A percentile compares a stretch with the other conserved stretches of the same genome.
Conservation (phyloP, 2,797 vertebrate genomes). For the Uromys caudimaculatus region DNA sequence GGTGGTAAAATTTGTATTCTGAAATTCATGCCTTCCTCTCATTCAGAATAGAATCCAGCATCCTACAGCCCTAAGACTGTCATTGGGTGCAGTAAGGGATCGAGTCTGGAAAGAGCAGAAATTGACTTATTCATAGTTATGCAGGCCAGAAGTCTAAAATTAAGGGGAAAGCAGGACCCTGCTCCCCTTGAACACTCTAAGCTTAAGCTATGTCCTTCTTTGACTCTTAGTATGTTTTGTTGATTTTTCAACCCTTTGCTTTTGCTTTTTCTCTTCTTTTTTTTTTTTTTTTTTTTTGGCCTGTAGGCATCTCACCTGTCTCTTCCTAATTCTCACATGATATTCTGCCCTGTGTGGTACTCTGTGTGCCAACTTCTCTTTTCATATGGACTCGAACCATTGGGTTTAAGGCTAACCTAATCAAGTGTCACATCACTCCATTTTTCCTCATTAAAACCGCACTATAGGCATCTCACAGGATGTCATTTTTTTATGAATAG, state of each 20-base stretch:
- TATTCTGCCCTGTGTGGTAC: background rate
- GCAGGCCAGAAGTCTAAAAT: background rate
- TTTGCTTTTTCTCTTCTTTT: background rate
- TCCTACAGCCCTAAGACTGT: background rate
- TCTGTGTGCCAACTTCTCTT: background rate
- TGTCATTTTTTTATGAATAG: background rate
- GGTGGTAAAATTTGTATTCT: conserved; percentile 60
- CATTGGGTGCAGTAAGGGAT: background rate
- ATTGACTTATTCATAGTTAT: background rate
- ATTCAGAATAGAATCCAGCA: conserved; percentile 21
- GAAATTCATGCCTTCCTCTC: background rate
- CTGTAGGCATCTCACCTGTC: background rate
- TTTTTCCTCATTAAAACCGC: background rate
- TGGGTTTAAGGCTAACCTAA: background rate
- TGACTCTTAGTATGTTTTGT: background rate
- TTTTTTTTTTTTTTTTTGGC: background rate
- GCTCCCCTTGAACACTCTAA: background rate
- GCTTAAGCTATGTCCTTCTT: background rate
- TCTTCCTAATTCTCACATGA: background rate
- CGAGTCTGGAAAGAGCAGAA: background rate
- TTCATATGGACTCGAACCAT: background rate
- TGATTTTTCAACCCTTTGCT: background rate
- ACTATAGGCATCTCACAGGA: background rate
- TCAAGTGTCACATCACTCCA: background rate
- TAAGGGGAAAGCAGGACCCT: background rate